Base-by-base conservation (phyloP, 2,888 invertebrate genomes). In the Hyles lineata region DNA sequence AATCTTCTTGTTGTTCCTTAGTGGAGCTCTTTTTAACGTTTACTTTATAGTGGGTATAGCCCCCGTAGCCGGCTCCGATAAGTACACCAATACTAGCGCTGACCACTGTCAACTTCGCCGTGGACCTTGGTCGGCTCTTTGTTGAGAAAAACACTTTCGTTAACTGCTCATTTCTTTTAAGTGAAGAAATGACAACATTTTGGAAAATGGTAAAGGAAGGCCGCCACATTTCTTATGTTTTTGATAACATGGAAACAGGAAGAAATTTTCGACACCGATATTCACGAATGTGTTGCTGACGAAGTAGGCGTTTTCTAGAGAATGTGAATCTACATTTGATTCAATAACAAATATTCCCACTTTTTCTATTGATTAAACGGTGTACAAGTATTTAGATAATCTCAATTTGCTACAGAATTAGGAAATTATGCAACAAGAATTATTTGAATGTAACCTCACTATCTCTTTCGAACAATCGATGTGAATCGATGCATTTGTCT, bases 21-120 rank as follows among this genome's bases (percentile, higher is more conserved):
- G 78, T 74, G 21, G 78, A 76, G 62, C 76, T 78, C 69, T 89
- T 92, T 77, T 90, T 94, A 1, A 79, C 75, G 80, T 95, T 95
- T 71, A 95, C 88, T 85, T 91, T 91, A 74, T 92, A 95, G 80
- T 95, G 95, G 0, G 95, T 94, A 79, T 94, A 95, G 74, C 93
- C 94, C 75, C 95, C 93, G 82, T 96, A 96, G 0, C 94, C 94
- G 0, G 95, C 95, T 2, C 96, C 96, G 5, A 95, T 83, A 2
- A 95, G 87, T 7, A 95, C 92, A 63, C 96, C 96, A 71, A 96
- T 89, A 81, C 94, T 93, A 1, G 95, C 95, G 75, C 96, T 96
- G 2, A 96, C 87, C 50, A 96, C 77, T 32, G 96, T 95, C 77
- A 96, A 82, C 81, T 95, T 96, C 0, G 89, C 85, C 15, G 92